Evolutionary conservation across 2,888 invertebrate species (phyloP).

Genomic region (Lepidocyrtoides sp.): DNA sequence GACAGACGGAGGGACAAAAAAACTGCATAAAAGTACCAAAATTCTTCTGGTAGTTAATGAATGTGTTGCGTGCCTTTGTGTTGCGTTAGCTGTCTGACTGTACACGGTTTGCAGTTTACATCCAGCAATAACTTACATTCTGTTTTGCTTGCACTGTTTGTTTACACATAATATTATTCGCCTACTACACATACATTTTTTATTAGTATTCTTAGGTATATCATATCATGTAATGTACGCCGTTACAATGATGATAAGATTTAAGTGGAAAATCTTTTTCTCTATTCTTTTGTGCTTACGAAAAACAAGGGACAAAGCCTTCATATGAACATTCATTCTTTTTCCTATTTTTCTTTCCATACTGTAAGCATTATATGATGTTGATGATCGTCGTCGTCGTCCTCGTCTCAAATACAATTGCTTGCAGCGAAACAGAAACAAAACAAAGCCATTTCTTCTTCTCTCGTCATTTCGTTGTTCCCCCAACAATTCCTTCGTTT

Average conservation of each 20-base stretch:
- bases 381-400: not conserved
- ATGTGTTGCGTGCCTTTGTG: too few species aligned
- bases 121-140: not conserved
- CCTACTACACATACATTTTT: not conserved
- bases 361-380: not conserved
- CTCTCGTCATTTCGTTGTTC: not conserved
- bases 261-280: not conserved
- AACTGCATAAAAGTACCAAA: too few species aligned
- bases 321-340: too few species aligned
- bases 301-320: not conserved
- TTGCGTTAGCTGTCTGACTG: not conserved
- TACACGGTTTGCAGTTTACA: not conserved
- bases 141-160: not conserved
- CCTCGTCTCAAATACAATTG: not conserved
- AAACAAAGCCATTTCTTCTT: not conserved
- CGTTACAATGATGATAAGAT: not conserved
- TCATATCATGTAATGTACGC: not conserved
- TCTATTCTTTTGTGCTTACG: not conserved
- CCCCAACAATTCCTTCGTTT: not conserved
- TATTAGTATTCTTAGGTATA: not conserved
- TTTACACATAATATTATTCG: not conserved
- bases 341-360: too few species aligned
- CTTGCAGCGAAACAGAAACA: conserved; percentile 18
- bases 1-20: too few species aligned
- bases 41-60: too few species aligned